Percentiles rank a stretch among this genome's conserved stretches.
These are phyloP conservation scores for Cephus rjabovi DNA, from an alignment of 2,888 invertebrate genomes.

Conservation along the genomic window DNA sequence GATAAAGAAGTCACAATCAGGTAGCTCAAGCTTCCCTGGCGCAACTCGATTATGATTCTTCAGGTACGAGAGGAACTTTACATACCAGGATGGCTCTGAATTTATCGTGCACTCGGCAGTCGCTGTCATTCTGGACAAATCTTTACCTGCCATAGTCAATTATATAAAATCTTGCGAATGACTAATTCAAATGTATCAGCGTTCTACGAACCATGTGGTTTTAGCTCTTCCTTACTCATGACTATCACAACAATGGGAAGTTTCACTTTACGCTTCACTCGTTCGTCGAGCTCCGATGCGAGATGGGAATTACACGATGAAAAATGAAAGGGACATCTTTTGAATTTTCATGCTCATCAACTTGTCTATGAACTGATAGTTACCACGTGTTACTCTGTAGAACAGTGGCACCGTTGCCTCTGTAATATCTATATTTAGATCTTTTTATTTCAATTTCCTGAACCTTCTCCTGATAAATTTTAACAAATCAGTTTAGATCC, in stretches of 20 bases:
- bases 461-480: not conserved
- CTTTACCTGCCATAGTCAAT: not conserved
- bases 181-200: not conserved
- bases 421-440: not conserved
- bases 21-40: constrained; percentile 51
- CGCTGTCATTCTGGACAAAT: constrained; percentile 30
- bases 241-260: not conserved
- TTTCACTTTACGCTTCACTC: not conserved
- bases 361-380: not conserved
- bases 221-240: not conserved
- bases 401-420: not conserved
- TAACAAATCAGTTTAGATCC: not conserved
- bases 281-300: not conserved
- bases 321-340: not conserved
- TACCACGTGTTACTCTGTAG: not conserved
- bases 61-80: constrained; percentile 50
- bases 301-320: not conserved
- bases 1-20: constrained; percentile 59
- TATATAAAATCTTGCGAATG: not conserved
- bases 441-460: not conserved
- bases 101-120: constrained; percentile 24
- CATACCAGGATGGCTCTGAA: constrained; percentile 45
- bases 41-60: constrained; percentile 55
- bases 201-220: not conserved
- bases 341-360: not conserved